Percentiles rank a stretch among this genome's conserved stretches.
Conservation (phyloP, 2,113 vertebrate species). For the Diglossa brunneiventris region DNA sequence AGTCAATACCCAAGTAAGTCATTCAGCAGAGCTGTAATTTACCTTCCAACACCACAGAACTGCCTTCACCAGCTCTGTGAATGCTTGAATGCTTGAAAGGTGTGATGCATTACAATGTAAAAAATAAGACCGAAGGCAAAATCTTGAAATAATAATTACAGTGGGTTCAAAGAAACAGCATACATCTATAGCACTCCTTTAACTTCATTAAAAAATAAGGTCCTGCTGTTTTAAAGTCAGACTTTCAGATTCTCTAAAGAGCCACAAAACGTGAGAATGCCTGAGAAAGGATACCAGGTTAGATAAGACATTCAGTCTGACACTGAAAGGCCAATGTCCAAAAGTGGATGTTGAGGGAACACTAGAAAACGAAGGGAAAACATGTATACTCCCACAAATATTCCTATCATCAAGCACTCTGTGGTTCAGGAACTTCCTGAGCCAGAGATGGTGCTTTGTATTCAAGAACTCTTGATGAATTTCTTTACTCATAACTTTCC, state of each 20-base stretch:
- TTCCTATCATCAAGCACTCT: not conserved
- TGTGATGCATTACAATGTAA: not conserved
- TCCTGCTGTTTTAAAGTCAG: not conserved
- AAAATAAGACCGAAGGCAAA: conserved; percentile 44
- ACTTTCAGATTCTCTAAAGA: not conserved
- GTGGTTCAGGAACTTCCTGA: not conserved
- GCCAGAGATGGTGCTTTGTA: not conserved
- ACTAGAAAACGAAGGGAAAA: not conserved
- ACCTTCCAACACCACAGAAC: not conserved
- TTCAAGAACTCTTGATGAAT: not conserved
- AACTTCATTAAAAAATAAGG: conserved; percentile 10
- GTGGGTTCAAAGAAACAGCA: conserved; percentile 25
- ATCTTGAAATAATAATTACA: conserved; percentile 27
- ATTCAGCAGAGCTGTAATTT: conserved; percentile 2
- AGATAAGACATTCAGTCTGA: too few species aligned
- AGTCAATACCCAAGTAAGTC: not conserved
- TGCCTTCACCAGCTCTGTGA: conserved; percentile 14
- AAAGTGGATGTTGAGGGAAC: not conserved
- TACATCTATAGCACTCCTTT: not conserved
- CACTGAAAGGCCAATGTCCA: not conserved
- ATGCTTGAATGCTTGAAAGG: not conserved
- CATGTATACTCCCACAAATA: not conserved
- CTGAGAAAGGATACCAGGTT: too few species aligned
- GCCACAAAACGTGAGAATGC: not conserved
- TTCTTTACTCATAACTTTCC: not conserved